Conservation (phyloP, 2,797 vertebrate species). For the Oryzias sinensis region DNA sequence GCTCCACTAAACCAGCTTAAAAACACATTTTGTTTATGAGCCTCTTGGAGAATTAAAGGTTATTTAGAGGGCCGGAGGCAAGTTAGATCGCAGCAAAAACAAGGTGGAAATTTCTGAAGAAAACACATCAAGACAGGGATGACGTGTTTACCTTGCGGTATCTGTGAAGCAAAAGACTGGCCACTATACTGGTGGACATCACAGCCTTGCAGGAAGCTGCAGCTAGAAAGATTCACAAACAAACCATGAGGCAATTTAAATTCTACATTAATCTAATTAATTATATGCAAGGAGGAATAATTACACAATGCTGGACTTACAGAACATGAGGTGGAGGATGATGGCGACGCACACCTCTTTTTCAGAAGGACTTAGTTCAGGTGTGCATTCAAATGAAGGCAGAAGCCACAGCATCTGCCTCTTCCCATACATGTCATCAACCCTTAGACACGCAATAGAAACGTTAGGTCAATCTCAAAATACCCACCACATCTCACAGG, state of each 20-base stretch:
- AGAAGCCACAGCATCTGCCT: constrained; percentile 67
- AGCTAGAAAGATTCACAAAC: constrained; percentile 66
- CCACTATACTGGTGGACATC: constrained; percentile 82
- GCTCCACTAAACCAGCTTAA: constrained; percentile 37
- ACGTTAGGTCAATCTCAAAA: constrained; percentile 2
- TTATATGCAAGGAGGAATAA: constrained; percentile 6
- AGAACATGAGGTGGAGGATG: constrained; percentile 79
- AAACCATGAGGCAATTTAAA: too few species aligned
- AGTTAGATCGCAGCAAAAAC: constrained; percentile 31
- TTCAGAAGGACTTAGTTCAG: constrained; percentile 56
- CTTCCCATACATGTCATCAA: constrained; percentile 48
- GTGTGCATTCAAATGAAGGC: constrained; percentile 22
- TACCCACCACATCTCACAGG: background rate
- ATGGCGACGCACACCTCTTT: constrained; percentile 73
- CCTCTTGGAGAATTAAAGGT: constrained; percentile 37
- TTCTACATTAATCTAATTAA: too few species aligned
- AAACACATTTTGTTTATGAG: constrained; percentile 59
- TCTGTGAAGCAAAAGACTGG: constrained; percentile 83
- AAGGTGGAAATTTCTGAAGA: constrained; percentile 2
- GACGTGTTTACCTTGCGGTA: constrained; percentile 76
- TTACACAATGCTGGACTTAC: constrained; percentile 51
- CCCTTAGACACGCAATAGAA: constrained; percentile 39
- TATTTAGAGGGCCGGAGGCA: constrained; percentile 26
- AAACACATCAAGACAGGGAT: constrained; percentile 6
- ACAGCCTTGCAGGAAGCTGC: constrained; percentile 76